Percentiles rank a stretch among this genome's conserved stretches.
Evolutionary conservation across 1,140 invertebrate species (phyloP).

Genomic region (Diachasma alloeum): DNA sequence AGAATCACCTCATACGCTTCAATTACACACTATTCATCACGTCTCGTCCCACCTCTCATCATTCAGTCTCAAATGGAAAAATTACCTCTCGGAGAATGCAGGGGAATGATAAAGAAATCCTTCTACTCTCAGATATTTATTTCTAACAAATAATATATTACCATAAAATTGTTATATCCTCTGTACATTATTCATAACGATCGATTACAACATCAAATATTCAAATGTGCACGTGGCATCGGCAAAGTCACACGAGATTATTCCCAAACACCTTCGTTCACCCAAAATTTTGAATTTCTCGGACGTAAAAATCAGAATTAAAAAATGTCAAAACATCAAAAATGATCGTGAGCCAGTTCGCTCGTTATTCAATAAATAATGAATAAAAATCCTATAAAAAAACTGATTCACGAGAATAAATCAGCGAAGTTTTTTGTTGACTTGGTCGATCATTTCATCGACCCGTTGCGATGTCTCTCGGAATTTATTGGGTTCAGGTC

Average conservation of each 20-base stretch:
- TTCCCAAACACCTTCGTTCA: neutral
- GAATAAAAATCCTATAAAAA: constrained; percentile 18
- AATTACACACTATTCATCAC: neutral
- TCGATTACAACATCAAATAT: neutral
- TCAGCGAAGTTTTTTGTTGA: constrained; percentile 71
- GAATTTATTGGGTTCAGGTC: constrained; percentile 85
- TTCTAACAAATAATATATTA: constrained; percentile 9
- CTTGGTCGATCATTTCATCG: constrained; percentile 81
- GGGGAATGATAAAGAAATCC: neutral
- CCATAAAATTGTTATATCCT: constrained; percentile 18
- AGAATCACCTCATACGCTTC: neutral
- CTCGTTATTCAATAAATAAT: constrained; percentile 2
- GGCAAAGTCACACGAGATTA: neutral
- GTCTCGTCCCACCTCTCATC: neutral
- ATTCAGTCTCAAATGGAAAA: neutral
- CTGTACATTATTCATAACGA: constrained; percentile 29
- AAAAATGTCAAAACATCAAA: neutral
- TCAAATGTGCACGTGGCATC: neutral
- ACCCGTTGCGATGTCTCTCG: constrained; percentile 81
- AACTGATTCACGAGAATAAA: neutral
- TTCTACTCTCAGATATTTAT: neutral
- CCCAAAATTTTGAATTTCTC: neutral
- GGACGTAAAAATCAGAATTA: neutral
- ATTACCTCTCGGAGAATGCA: neutral
- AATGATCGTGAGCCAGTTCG: too few relatives aligned